Evolutionary conservation across 2,797 vertebrate genomes (phyloP), one percentile per base, ranked within the genome.

Genomic region (Steatocranus sp.): DNA sequence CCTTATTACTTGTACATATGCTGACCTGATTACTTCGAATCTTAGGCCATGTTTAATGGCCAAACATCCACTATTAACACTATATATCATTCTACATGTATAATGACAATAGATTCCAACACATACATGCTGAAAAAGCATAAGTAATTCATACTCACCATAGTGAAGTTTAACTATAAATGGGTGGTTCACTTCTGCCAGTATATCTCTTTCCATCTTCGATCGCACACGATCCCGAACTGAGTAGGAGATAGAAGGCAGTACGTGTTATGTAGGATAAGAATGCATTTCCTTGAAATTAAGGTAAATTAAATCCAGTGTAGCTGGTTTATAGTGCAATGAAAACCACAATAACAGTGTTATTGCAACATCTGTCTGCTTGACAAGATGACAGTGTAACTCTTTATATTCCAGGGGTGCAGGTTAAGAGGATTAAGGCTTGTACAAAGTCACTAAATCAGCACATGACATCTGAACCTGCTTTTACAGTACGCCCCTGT

Each of bases 161-260:
- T 99, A 99, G 88, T 99, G 98, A 49, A 99, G 97, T 94, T 98
- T 99, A 79, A 99, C 98, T 83, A 99, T 99, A 92, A 99, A 99
- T 27, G 98, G 98, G 89, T 99, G 98, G 89, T 98, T 99, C 89
- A 99, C 98, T 95, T 99, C 98, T 11, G 97, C 98, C 86, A 99
- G 94, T 91, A 99, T 99, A 89, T 99, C 98, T 92, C 98, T 97
- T 87, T 99, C 98, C 98, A 99, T 99, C 94, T 99, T 99, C 0
- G 98, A 99, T 43, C 98, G 93, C 61, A 99, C 98, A 3, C 98
- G 96, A 94, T 99, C 98, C 27, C 98, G 97, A 78, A 99, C 98
- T 99, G 86, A 82, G 27, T 38, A 77, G 14, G 20, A 87, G 6
- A 83, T 0, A 78, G 25, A 73, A 73, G 50, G 18, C 20, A 56